Evolutionary conservation across 2,797 vertebrate genomes (phyloP).

Genomic region (Anguilla megastoma): DNA sequence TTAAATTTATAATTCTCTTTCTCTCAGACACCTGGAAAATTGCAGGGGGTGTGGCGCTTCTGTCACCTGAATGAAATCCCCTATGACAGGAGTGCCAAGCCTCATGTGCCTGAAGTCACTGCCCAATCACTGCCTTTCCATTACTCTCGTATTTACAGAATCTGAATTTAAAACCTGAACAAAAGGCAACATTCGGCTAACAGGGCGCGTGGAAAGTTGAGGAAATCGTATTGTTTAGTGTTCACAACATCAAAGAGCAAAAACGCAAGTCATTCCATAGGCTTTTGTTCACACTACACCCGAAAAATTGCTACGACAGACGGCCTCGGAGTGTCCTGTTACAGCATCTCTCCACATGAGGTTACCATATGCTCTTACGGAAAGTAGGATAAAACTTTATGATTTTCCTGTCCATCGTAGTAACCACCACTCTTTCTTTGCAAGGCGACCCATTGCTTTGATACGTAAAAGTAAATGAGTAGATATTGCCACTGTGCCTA

Average conservation of each 20-base stretch:
- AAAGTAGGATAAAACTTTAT: constrained; percentile 14
- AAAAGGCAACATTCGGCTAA: constrained; percentile 27
- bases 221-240: not conserved
- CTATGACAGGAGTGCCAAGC: not conserved
- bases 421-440: not conserved
- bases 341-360: not conserved
- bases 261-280: constrained; percentile 13
- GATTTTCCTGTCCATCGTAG: not conserved
- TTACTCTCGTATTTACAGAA: not conserved
- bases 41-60: constrained; percentile 3
- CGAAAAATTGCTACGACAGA: not conserved
- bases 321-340: constrained; percentile 13
- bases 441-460: not conserved
- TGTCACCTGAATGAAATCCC: constrained; percentile 12
- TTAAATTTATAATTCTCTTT: not conserved
- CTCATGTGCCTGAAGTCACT: constrained; percentile 2
- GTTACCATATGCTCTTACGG: constrained; percentile 11
- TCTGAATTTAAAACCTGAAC: not conserved
- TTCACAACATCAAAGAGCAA: constrained; percentile 4
- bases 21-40: not conserved
- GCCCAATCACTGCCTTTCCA: not conserved
- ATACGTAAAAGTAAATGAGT: not conserved
- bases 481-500: not conserved
- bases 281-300: constrained; percentile 8
- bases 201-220: not conserved